Conservation (phyloP, 2,113 vertebrate species). For the Anas platyrhynchos region DNA sequence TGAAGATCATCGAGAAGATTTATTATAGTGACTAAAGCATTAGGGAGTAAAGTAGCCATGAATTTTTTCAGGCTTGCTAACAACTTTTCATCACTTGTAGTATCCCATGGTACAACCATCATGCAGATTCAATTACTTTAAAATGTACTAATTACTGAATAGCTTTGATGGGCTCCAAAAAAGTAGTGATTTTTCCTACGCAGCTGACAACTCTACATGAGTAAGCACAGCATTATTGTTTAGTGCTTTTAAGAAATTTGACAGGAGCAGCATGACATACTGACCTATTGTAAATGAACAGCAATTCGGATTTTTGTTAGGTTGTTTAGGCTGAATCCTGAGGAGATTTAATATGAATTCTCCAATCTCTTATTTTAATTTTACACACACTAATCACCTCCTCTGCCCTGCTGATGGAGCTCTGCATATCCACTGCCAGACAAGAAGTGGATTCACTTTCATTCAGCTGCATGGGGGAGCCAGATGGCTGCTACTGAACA, state of each 20-base stretch:
- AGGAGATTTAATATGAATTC: not conserved
- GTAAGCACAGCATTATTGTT: not conserved
- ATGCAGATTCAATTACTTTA: not conserved
- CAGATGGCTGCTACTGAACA: not conserved
- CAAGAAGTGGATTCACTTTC: too few relatives aligned
- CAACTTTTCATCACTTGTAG: not conserved
- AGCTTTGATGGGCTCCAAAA: not conserved
- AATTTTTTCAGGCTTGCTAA: constrained; percentile 2
- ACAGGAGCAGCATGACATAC: not conserved
- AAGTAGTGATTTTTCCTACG: not conserved
- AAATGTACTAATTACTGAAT: not conserved
- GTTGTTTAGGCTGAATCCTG: not conserved
- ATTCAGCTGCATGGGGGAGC: not conserved
- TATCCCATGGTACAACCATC: not conserved
- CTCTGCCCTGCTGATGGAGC: not conserved
- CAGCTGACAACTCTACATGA: not conserved
- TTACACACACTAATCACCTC: not conserved
- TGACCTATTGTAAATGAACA: not conserved
- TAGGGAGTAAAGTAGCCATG: not conserved
- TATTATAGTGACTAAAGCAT: not conserved
- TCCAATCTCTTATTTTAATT: not conserved
- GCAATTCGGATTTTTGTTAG: not conserved
- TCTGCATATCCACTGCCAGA: not conserved
- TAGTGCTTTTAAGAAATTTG: not conserved
- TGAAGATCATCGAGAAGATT: not conserved